A percentile compares a stretch with the other conserved stretches of the same genome.
phyloP scores from a whole-genome alignment of 2,888 invertebrate genomes.

The Zygothrica quintamaculata region DNA sequence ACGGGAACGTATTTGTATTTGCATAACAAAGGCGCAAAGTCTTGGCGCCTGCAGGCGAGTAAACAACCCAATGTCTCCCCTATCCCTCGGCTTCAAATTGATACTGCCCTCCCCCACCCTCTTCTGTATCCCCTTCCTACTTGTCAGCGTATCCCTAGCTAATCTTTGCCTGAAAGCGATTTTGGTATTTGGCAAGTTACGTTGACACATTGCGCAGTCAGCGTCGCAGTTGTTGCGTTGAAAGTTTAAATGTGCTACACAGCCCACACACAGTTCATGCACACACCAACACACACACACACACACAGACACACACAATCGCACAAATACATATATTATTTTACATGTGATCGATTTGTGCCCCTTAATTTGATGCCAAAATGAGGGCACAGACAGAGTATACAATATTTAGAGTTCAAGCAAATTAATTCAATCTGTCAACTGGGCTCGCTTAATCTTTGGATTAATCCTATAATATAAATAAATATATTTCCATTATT shows the following conservation, averaged over 20 bases:
- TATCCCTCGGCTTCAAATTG: background rate
- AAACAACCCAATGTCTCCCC: constrained; percentile 34
- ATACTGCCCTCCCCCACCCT: background rate
- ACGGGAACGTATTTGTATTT: constrained; percentile 59
- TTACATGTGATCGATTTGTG: constrained; percentile 71
- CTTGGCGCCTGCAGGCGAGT: constrained; percentile 69
- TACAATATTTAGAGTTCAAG: constrained; percentile 59
- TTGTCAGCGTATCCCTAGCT: constrained; percentile 7
- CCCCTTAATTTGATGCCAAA: constrained; percentile 67
- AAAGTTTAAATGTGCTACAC: constrained; percentile 15
- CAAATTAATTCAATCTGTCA: constrained; percentile 51
- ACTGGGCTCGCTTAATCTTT: constrained; percentile 35
- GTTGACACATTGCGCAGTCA: constrained; percentile 70
- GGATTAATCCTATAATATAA: constrained; percentile 11
- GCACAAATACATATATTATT: constrained; percentile 19
- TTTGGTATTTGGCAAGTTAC: constrained; percentile 55
- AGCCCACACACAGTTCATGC: constrained; percentile 63
- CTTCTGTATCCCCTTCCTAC: background rate
- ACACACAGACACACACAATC: constrained; percentile 7
- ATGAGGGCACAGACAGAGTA: constrained; percentile 50
- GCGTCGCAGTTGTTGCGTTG: constrained; percentile 1
- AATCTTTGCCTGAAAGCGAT: constrained; percentile 42
- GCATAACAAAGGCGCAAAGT: constrained; percentile 76
- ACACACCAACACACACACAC: constrained; percentile 17
- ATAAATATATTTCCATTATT: no score